A percentile compares a stretch with the other conserved stretches of the same genome.
Conservation (phyloP, 2,797 vertebrate species). For the Podarcis siculus region DNA sequence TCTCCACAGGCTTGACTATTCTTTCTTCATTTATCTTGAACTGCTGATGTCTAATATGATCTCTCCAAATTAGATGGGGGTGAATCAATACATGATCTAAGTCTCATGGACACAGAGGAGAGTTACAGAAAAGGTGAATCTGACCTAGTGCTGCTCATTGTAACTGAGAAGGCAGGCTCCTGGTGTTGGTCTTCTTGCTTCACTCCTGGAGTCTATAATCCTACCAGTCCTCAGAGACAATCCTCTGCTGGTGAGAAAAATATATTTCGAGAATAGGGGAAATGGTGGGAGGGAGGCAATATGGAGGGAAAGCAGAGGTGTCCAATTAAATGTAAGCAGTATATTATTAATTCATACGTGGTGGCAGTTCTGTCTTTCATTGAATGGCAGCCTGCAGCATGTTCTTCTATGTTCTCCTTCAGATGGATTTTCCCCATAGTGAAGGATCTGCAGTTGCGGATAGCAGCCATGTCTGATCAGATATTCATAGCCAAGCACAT, state of each 20-base stretch:
- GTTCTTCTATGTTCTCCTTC: slow-evolving; percentile 38
- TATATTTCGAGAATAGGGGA: slow-evolving; percentile 48
- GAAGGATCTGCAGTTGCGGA: not conserved
- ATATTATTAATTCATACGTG: slow-evolving; percentile 49
- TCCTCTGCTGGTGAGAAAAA: slow-evolving; percentile 34
- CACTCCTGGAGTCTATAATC: slow-evolving; percentile 38
- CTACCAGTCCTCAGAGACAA: slow-evolving; percentile 41
- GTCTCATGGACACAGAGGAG: not conserved
- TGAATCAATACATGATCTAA: slow-evolving; percentile 6
- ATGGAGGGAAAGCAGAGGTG: slow-evolving; percentile 27
- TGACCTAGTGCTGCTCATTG: not conserved
- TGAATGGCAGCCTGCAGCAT: slow-evolving; percentile 35
- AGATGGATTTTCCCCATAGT: not conserved
- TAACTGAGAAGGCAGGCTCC: slow-evolving; percentile 27
- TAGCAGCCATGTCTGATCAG: slow-evolving; percentile 26
- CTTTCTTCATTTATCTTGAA: not conserved
- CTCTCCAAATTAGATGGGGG: not conserved
- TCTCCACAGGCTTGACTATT: not conserved
- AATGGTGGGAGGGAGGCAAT: slow-evolving; percentile 5
- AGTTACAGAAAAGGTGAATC: not conserved
- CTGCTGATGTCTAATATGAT: not conserved
- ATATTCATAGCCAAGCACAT: slow-evolving; percentile 6
- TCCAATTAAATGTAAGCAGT: slow-evolving; percentile 44
- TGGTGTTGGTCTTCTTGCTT: slow-evolving; percentile 34
- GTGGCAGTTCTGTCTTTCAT: slow-evolving; percentile 44